Percentiles rank a stretch among this genome's conserved stretches.
phyloP scores from a whole-genome alignment of 2,888 invertebrate genomes.

The Leptura quadrifasciata region DNA sequence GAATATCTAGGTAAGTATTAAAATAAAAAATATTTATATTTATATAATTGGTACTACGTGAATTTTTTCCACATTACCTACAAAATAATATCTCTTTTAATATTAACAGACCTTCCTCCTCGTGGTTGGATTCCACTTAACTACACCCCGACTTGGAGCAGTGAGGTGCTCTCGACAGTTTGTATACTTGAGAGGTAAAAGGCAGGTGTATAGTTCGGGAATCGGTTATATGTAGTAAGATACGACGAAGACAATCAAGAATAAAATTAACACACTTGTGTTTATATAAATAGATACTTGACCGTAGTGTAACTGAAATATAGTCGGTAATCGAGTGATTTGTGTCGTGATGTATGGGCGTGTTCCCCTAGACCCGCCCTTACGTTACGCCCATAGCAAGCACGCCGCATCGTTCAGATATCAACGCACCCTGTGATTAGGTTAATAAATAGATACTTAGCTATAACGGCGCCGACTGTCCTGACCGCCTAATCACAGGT shows the following conservation, averaged over 20 bases:
- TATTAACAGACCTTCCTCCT: constrained; percentile 1
- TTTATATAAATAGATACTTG: constrained; percentile 43
- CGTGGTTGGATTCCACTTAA: neutral
- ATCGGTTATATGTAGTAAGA: neutral
- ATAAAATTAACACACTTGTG: constrained; percentile 24
- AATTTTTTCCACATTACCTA: neutral
- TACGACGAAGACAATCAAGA: constrained; percentile 16
- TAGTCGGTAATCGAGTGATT: constrained; percentile 62
- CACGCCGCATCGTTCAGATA: constrained; percentile 53
- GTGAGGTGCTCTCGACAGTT: constrained; percentile 16
- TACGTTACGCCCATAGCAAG: constrained; percentile 61
- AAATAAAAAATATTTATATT: too few species aligned
- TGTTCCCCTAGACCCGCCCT: constrained; percentile 66
- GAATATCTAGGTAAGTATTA: too few species aligned
- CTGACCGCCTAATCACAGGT: constrained; percentile 72
- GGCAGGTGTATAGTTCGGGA: neutral
- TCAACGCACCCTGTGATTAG: constrained; percentile 72
- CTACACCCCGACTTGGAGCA: constrained; percentile 4
- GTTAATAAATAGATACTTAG: constrained; percentile 73
- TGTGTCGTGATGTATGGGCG: constrained; percentile 71
- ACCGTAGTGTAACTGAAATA: constrained; percentile 42
- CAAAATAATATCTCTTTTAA: neutral
- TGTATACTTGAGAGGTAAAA: neutral
- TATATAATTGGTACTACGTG: neutral
- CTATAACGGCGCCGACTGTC: constrained; percentile 69